Percentiles rank a stretch among this genome's conserved stretches.
Conservation (phyloP, 1,140 invertebrate genomes). For the Ceratitis capitata region DNA sequence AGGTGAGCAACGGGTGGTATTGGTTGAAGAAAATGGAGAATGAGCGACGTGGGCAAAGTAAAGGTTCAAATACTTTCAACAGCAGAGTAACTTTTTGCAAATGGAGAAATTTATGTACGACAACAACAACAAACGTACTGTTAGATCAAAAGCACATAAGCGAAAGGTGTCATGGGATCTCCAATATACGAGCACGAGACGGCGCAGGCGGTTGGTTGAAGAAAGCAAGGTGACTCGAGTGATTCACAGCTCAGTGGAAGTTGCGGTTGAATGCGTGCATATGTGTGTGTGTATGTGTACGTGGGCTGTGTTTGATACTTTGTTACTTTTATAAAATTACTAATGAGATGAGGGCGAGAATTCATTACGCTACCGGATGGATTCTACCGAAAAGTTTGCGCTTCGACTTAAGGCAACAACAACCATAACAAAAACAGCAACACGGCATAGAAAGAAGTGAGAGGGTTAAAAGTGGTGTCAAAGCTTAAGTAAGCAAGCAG, state of each 20-base stretch:
- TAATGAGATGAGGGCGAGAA: constrained; percentile 65
- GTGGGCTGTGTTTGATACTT: neutral
- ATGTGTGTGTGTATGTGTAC: neutral
- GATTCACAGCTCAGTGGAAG: no score
- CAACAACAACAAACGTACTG: neutral
- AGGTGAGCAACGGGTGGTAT: neutral
- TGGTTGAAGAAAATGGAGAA: neutral
- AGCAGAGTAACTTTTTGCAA: constrained; percentile 14
- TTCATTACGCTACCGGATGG: constrained; percentile 60
- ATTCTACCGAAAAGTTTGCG: constrained; percentile 43
- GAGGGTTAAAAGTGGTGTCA: neutral
- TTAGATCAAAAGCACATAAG: neutral
- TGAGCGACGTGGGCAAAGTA: neutral
- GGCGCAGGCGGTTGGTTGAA: no score
- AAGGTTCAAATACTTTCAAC: constrained; percentile 40
- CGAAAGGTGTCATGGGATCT: neutral
- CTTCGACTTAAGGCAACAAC: neutral
- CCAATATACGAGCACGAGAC: no score
- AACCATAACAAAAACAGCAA: no score
- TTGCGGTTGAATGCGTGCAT: no score
- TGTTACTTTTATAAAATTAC: constrained; percentile 34
- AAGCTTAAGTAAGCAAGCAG: neutral
- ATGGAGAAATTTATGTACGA: neutral
- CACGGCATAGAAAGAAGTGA: neutral
- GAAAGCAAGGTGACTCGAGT: no score